Evolutionary conservation across 1,140 invertebrate genomes (phyloP), one percentile per base, ranked within the genome.

Genomic region (Trinorchestia longiramus): DNA sequence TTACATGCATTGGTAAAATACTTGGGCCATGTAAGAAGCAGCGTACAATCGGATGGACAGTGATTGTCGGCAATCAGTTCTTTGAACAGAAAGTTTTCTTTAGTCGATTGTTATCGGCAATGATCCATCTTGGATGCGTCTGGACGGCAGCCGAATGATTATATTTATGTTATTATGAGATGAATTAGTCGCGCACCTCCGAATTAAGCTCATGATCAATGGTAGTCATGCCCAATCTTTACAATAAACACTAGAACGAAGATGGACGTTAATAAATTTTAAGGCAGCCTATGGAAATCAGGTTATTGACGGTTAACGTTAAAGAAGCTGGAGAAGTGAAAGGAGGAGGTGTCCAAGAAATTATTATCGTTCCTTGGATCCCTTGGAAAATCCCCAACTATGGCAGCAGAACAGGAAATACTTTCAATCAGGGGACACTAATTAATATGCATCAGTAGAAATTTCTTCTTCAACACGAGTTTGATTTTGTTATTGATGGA

Each of bases 131-230:
- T 94, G 92, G 43, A n/a, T 40, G 44, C 43, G 92, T 42, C 92
- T 44, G 36, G 92, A 28, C 8, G 43, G 92, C 41, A 90, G 43
- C 43, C 11, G 92, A 45, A 94, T 43, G 92, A 94, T 94, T 94
- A 94, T 94, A 94, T 94, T 94, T 94, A 45, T 43, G 92, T 94
- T 94, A 94, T 94, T 94, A 94, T 47, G 41, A n/a, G 92, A n/a
- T 40, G 92, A 43, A 94, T 94, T 94, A 94, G 92, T 94, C 92
- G 92, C 44, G 92, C 92, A 94, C 92, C 92, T 45, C 43, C 92
- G 40, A 45, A 94, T 94, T 94, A 94, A 94, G 36, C 43, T 40
- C 43, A 94, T 94, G 92, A 94, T 94, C 43, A 94, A 94, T 94
- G 92, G 92, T 11, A 42, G 92, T 94, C 92, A 94, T 45, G 92